Percentiles rank a stretch among this genome's conserved stretches.
These are phyloP conservation scores for Steinernema feltiae DNA, from an alignment of 1,140 invertebrate species.

Conservation along the genomic window DNA sequence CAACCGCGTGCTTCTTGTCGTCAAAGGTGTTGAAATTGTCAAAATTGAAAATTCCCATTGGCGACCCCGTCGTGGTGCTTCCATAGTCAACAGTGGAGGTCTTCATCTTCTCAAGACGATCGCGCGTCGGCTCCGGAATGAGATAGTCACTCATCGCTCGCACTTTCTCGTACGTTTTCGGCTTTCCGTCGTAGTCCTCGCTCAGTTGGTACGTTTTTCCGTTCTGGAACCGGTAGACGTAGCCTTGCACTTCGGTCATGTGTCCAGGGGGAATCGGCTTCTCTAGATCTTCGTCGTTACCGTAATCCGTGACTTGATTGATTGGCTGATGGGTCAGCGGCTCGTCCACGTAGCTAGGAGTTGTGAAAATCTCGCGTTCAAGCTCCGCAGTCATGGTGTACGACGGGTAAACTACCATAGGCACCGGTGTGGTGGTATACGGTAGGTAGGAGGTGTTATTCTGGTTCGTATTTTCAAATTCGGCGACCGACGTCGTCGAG, in stretches of 20 bases:
- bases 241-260: conserved; percentile 3
- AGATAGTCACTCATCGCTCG: not conserved
- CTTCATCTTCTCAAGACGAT: not conserved
- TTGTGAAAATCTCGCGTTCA: not conserved
- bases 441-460: not conserved
- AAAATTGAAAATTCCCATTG: not conserved
- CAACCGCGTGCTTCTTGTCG: not conserved
- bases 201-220: not conserved
- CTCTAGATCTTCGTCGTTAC: not conserved
- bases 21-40: not conserved
- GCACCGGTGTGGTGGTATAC: not conserved
- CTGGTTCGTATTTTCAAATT: not conserved
- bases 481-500: not conserved
- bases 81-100: not conserved
- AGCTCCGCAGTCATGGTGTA: not conserved
- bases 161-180: not conserved
- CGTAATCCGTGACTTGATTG: not conserved
- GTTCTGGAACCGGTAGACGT: not conserved
- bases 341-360: not conserved
- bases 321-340: not conserved
- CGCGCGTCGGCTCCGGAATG: not conserved
- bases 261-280: not conserved
- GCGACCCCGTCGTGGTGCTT: not conserved
- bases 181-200: not conserved
- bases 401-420: not conserved